Evolutionary conservation across 1,140 invertebrate genomes (phyloP), one percentile per base, ranked within the genome.

Genomic region (Kradibia gibbosae): DNA sequence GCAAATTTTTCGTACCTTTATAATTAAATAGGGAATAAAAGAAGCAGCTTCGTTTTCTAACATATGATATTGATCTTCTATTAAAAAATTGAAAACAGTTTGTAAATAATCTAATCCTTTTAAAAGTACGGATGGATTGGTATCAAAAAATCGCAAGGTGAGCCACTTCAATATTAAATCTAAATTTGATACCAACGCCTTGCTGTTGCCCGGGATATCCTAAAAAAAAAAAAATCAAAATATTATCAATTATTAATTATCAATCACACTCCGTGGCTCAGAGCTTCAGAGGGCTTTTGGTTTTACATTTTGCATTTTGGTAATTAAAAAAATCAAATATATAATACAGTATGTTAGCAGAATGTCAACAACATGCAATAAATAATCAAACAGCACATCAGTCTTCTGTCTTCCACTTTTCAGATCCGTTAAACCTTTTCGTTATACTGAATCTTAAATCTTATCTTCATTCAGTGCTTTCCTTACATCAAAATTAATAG

Each of bases 161-260:
- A 99, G 89, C 99, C 99, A 99, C 90, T 98, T 99, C 17, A 99
- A 92, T 80, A 99, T 95, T 57, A 99, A 91, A 92, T 99, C 99
- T 76, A 99, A 92, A 92, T 99, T 99, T 20, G 94, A 95, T 42
- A 98, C 94, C 31, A 98, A 93, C 8, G 97, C 96, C 86, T 94
- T 93, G 22, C 94, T 93, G 84, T 96, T 95, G 31, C 93, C 93
- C 10, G 94, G 92, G 39, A 98, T 90, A 91, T 97, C 96, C 92
- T 90, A 20, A 83, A 85, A 8, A 53, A 70, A 78, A 74, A 5
- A n/a, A 1, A 17, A 10, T 67, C 20, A 8, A 39, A 39, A 17
- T 17, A 62, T n/a, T 67, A 22, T 7, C 3, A n/a, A 67, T 39
- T 39, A 15, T 1, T 79, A 34, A 20, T 53, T 3, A 78, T 76